phyloP scores from a whole-genome alignment of 2,888 invertebrate genomes.

The Dioctria linearis region DNA sequence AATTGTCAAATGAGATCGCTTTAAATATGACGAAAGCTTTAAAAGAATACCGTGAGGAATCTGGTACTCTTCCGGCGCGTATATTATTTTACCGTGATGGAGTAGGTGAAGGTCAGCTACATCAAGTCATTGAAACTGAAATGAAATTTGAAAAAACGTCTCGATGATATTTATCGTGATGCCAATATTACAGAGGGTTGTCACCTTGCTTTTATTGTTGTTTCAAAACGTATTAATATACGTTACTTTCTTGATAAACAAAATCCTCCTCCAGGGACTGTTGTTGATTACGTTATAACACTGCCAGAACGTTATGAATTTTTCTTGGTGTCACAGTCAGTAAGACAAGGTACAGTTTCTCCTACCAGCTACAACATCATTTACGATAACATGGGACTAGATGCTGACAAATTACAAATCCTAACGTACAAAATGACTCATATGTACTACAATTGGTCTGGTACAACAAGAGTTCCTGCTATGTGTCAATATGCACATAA shows the following conservation, averaged over 20 bases:
- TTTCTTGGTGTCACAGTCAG: conserved; percentile 89
- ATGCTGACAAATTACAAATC: conserved; percentile 84
- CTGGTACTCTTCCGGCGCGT: conserved; percentile 75
- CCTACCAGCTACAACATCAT: conserved; percentile 94
- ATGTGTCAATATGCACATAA: conserved; percentile 97
- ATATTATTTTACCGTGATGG: conserved; percentile 93
- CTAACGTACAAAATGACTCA: conserved; percentile 90
- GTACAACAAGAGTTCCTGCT: conserved; percentile 88
- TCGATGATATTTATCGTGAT: conserved; percentile 74
- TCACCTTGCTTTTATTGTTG: conserved; percentile 84
- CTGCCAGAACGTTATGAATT: conserved; percentile 90
- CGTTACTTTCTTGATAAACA: conserved; percentile 76
- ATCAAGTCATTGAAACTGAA: conserved; percentile 84
- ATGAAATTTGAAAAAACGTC: conserved; percentile 75
- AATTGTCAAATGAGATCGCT: conserved; percentile 81
- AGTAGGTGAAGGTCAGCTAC: conserved; percentile 93
- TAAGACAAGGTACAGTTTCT: conserved; percentile 90
- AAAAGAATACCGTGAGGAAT: conserved; percentile 64
- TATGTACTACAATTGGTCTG: conserved; percentile 94
- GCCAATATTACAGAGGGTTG: conserved; percentile 67
- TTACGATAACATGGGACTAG: conserved; percentile 78
- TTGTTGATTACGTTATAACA: conserved; percentile 90
- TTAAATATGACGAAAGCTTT: conserved; percentile 73
- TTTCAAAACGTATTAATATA: conserved; percentile 91
- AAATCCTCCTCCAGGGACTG: conserved; percentile 89